Base-by-base conservation (phyloP, 2,797 vertebrate genomes). In the Amblyopsis hoosieri region DNA sequence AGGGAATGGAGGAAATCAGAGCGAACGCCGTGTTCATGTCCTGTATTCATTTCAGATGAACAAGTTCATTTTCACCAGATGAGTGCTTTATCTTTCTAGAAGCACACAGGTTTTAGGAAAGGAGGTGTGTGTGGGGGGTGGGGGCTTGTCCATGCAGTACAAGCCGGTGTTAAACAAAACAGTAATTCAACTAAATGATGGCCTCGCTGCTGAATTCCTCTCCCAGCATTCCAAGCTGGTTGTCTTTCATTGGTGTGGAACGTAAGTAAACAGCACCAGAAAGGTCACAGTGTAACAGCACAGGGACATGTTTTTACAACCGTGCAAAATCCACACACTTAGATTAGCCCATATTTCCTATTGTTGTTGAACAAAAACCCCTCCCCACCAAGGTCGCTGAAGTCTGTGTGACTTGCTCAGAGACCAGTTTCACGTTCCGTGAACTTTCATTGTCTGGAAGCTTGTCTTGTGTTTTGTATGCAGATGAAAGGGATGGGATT, bases 361-460 rank as follows among this genome's bases (percentile, higher is more conserved):
- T 11, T 80, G 54, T 49, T 48, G 58, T 52, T 8, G 60, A 49
- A 62, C 72, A 59, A 73, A 55, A 12, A 54, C 17, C 10, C 14
- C 4, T 14, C 55, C 54, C 12, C 71, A 49, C 52, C 13, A 60
- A 78, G 68, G 73, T 68, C 19, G 53, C 65, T 81, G 82, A 83
- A 71, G 67, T 70, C 10, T 65, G 71, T 65, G 71, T 11, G 75
- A 83, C 73, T 67, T 67, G 66, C 71, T 80, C 81, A 81, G 73
- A 75, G 62, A 82, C 56, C 60, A 45, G 11, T 67, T 80, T 86
- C 67, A 71, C 81, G 67, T 84, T 72, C 79, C 84, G 84, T 79
- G 74, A 23, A 37, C 64, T 72, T 82, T 83, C 66, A 78, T 82
- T 87, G 73, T 83, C 72, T 82, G 64, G 68, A 48, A 0, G 72